Evolutionary conservation across 2,888 invertebrate species (phyloP).

Genomic region (Branchinecta sandiegonensis): DNA sequence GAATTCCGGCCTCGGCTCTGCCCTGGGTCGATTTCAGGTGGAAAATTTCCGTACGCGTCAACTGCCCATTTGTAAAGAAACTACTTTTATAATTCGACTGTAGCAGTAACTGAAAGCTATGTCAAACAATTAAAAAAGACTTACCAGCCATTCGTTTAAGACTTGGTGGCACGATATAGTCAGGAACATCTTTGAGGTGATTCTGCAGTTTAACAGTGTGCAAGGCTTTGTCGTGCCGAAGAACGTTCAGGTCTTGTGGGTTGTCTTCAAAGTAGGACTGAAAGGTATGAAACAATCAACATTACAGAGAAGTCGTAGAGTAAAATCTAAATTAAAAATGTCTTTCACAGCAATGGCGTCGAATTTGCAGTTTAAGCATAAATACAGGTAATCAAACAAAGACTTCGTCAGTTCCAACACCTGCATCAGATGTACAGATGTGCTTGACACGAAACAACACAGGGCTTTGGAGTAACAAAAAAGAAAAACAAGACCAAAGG

Average conservation of each 20-base stretch:
- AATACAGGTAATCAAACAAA: neutral
- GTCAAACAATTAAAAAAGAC: conserved; percentile 22
- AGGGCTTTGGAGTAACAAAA: too few species aligned
- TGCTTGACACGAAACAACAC: too few species aligned
- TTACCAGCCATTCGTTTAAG: conserved; percentile 49
- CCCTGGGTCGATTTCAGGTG: too few species aligned
- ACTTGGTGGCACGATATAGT: conserved; percentile 70
- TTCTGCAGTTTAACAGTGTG: conserved; percentile 68
- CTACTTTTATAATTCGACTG: too few species aligned
- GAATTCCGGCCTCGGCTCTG: too few species aligned
- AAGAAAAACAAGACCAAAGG: too few species aligned
- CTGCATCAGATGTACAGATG: too few species aligned
- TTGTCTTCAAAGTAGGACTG: conserved; percentile 84
- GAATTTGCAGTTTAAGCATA: neutral
- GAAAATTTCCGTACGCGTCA: too few species aligned
- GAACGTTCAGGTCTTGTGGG: conserved; percentile 65
- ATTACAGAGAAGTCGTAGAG: neutral
- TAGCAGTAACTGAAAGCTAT: too few species aligned
- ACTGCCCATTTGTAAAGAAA: too few species aligned
- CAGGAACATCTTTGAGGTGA: conserved; percentile 80
- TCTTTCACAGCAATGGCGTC: neutral
- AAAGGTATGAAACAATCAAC: conserved; percentile 27
- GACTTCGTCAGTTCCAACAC: neutral
- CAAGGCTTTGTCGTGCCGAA: conserved; percentile 69
- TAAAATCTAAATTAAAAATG: neutral